phyloP scores from a whole-genome alignment of 2,113 vertebrate genomes.

The Anarrhichthys ocellatus region DNA sequence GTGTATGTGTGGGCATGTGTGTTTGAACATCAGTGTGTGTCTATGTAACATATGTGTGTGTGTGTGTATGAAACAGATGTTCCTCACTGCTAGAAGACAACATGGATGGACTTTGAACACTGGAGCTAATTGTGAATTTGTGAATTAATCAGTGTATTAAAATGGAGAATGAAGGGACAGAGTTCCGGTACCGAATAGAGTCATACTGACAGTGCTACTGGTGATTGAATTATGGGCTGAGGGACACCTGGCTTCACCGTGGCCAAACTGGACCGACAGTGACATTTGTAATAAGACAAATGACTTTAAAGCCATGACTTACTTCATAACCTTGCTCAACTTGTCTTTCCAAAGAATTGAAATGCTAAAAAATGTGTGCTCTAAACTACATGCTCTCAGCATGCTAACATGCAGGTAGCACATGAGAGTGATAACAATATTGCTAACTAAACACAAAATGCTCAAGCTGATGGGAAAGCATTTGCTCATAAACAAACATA shows the following conservation, averaged over 20 bases:
- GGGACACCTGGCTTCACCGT: background rate
- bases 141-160: conserved; percentile 57
- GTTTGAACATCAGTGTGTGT: background rate
- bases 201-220: background rate
- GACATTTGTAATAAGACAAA: background rate
- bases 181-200: background rate
- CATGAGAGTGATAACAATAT: background rate
- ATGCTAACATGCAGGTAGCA: background rate
- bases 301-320: background rate
- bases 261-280: background rate
- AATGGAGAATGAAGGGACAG: conserved; percentile 21
- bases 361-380: background rate
- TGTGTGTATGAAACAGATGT: conserved; percentile 59
- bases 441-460: background rate
- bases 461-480: background rate
- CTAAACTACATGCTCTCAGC: background rate
- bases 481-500: background rate
- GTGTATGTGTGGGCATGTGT: background rate
- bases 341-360: background rate
- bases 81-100: conserved; percentile 52
- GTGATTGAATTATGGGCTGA: background rate
- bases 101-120: conserved; percentile 59
- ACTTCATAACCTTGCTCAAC: background rate
- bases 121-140: conserved; percentile 59
- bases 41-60: background rate